Conservation (phyloP, 2,888 invertebrate genomes). For the Gastrophysa polygoni region DNA sequence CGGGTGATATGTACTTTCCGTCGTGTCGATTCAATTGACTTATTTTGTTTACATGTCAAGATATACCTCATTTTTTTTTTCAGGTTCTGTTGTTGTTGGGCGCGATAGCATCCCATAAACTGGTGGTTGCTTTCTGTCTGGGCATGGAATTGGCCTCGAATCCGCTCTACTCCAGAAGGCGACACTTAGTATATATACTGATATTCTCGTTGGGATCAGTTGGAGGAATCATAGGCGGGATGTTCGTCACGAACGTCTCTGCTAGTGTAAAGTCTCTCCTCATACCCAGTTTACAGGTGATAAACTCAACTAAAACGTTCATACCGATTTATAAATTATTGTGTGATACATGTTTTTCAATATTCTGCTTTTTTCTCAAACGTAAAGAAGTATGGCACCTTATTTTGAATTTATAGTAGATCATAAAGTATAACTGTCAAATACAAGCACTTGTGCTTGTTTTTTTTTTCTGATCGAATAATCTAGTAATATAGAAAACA, state of each 20-base stretch:
- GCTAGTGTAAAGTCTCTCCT: constrained; percentile 59
- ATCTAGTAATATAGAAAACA: too few relatives aligned
- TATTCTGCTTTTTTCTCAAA: too few relatives aligned
- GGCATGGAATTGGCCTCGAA: constrained; percentile 70
- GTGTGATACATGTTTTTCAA: too few relatives aligned
- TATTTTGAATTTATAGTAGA: too few relatives aligned
- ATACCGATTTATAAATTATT: too few relatives aligned
- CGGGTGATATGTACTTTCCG: too few relatives aligned
- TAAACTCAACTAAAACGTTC: too few relatives aligned
- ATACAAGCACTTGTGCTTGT: too few relatives aligned
- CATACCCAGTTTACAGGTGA: constrained; percentile 69
- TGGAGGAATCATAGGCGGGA: constrained; percentile 70
- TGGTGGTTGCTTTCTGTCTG: constrained; percentile 81
- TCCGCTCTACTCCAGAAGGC: constrained; percentile 49
- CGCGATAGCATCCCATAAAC: constrained; percentile 80
- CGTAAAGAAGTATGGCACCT: too few relatives aligned
- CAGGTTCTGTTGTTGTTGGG: constrained; percentile 67
- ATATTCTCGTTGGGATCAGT: constrained; percentile 74
- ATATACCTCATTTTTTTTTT: constrained; percentile 25
- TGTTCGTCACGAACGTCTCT: constrained; percentile 64
- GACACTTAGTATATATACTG: constrained; percentile 65
- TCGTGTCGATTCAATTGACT: too few relatives aligned
- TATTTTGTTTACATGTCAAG: too few relatives aligned
- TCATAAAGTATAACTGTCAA: too few relatives aligned
- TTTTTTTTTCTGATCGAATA: background rate